Evolutionary conservation across 2,797 vertebrate species (phyloP), one percentile per base, ranked within the genome.

Genomic region (Clamator glandarius): DNA sequence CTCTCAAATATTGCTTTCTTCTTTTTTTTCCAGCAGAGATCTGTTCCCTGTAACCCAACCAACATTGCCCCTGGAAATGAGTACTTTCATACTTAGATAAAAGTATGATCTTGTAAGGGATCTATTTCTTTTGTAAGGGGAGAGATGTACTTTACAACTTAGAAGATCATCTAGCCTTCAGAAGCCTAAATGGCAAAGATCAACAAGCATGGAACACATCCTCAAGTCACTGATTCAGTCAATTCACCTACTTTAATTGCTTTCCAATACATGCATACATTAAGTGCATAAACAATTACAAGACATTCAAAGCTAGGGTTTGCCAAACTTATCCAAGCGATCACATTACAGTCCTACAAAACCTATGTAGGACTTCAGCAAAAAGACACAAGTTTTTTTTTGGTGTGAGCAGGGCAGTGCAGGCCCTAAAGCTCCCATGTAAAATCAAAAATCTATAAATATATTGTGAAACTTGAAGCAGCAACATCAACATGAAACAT

Each of bases 311-410:
- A 92, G 55, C 14, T 72, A 59, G 17, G 12, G 9, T 33, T 87
- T 26, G 44, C 25, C 33, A 68, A 31, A 18, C 28, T 39, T 39
- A 29, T 9, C 41, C 0, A 1, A 68, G 19, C 1, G 8, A 35
- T 33, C n/a, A 23, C 16, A 5, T 31, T 17, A 23, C 41, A 58
- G n/a, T 19, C 54, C 25, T 24, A 10, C 0, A 15, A 75, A 33
- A 51, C 17, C 46, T 7, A 5, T 2, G 0, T 1, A 29, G 10
- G 8, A 9, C 25, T 68, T 17, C 62, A 91, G 62, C 28, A 50
- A 39, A 67, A n/a, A 48, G 31, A 57, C 6, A 23, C 13, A 11
- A 5, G 25, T 0, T 0, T 35, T 31, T 5, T 1, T 52, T 42
- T 54, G 15, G 25, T 15, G 15, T 2, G 1, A 73, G 28, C 20